These are phyloP conservation scores for Orthochromis indermauri DNA, from an alignment of 2,113 vertebrate species.

Conservation along the genomic window DNA sequence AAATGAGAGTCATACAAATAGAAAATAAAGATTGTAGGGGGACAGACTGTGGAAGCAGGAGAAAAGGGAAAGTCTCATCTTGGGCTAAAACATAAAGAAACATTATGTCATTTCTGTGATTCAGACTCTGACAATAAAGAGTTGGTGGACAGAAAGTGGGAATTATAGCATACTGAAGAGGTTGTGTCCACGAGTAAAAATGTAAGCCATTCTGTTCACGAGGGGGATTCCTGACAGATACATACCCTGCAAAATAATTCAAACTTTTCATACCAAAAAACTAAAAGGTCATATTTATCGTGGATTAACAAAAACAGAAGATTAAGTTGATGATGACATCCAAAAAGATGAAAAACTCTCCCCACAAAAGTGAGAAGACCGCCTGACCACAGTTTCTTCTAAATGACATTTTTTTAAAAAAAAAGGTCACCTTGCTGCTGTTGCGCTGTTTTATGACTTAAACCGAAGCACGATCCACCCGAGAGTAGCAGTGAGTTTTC, in stretches of 20 bases:
- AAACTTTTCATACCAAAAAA: neutral
- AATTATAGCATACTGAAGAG: neutral
- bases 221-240: neutral
- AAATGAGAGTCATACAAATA: constrained; percentile 21
- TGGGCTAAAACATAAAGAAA: neutral
- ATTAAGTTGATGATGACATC: neutral
- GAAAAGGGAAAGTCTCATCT: neutral
- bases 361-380: neutral
- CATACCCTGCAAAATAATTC: neutral
- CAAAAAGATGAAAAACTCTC: neutral
- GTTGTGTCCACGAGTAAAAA: neutral
- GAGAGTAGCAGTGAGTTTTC: neutral
- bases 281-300: neutral
- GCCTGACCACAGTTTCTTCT: neutral
- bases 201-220: neutral
- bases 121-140: neutral
- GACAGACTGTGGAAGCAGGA: neutral
- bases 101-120: neutral
- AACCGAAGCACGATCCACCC: neutral
- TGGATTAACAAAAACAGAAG: neutral
- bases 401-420: neutral
- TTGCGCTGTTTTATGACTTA: neutral
- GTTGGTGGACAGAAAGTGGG: neutral
- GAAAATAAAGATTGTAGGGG: neutral
- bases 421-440: neutral